Evolutionary conservation across 92 coral and sea anemone species (phyloP).

Genomic region (Parazoanthus atlanticus): DNA sequence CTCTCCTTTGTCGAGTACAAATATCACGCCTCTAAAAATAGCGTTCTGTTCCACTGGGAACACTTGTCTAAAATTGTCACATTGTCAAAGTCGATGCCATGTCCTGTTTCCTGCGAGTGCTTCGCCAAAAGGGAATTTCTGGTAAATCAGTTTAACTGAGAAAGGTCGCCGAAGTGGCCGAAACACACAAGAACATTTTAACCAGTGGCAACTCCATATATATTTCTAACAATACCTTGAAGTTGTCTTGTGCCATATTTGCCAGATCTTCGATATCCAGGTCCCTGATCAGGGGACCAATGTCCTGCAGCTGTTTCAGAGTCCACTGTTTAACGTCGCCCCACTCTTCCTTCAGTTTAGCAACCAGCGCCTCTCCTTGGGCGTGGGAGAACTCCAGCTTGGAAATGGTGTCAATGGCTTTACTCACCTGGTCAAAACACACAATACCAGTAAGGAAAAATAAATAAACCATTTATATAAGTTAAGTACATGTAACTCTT

Average conservation of each 20-base stretch:
- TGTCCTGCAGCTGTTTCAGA: conserved; percentile 69
- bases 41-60: too few species aligned
- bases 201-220: too few species aligned
- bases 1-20: too few species aligned
- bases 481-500: too few species aligned
- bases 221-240: conserved; percentile 60
- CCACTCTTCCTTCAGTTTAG: conserved; percentile 75
- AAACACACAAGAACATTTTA: too few species aligned
- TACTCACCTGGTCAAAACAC: conserved; percentile 57
- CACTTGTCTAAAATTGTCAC: too few species aligned
- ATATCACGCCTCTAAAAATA: too few species aligned
- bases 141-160: too few species aligned
- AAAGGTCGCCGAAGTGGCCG: too few species aligned
- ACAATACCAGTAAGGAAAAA: not conserved
- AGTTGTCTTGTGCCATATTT: conserved; percentile 68
- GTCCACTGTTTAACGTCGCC: conserved; percentile 81
- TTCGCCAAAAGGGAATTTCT: too few species aligned
- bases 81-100: too few species aligned
- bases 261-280: conserved; percentile 75
- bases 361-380: conserved; percentile 77
- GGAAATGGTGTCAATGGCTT: conserved; percentile 66
- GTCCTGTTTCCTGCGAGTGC: too few species aligned
- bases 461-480: not conserved
- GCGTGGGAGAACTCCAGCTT: conserved; percentile 73
- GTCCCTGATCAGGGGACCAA: conserved; percentile 78